Evolutionary conservation across 2,888 invertebrate species (phyloP).

Genomic region (Ernsta delagoae): DNA sequence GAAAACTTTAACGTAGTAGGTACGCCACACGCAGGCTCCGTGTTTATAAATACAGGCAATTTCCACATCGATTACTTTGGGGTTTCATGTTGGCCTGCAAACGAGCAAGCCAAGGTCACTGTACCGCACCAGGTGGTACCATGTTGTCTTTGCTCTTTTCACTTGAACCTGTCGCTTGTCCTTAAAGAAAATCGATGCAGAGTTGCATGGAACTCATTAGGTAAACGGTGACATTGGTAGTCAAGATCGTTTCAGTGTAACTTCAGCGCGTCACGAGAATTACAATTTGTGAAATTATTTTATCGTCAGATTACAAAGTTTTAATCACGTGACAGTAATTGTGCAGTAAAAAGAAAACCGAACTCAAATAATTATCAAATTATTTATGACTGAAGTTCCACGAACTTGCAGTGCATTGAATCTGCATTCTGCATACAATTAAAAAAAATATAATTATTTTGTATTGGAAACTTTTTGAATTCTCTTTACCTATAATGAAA

Average conservation of each 20-base stretch:
- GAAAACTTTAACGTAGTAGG: background rate
- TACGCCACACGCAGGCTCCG: conserved; percentile 39
- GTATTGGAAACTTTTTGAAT: too few relatives aligned
- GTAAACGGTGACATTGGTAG: conserved; percentile 17
- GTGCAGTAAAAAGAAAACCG: too few relatives aligned
- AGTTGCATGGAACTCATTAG: conserved; percentile 32
- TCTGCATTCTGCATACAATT: too few relatives aligned
- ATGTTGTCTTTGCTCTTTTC: conserved; percentile 55
- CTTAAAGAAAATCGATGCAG: conserved; percentile 39
- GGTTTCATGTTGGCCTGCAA: conserved; percentile 52
- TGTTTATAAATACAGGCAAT: conserved; percentile 60
- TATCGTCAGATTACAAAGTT: too few relatives aligned
- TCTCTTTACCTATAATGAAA: too few relatives aligned
- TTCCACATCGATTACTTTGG: conserved; percentile 68
- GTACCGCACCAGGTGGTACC: conserved; percentile 81
- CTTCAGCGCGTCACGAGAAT: background rate
- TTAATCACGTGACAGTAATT: too few relatives aligned
- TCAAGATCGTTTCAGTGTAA: background rate
- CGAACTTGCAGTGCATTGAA: too few relatives aligned
- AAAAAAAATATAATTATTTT: too few relatives aligned
- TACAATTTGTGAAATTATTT: too few relatives aligned
- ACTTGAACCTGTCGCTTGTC: conserved; percentile 36
- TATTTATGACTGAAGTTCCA: too few relatives aligned
- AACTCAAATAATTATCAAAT: too few relatives aligned
- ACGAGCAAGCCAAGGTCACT: conserved; percentile 72